Evolutionary conservation across 1,140 invertebrate genomes (phyloP).

Genomic region (Bursaphelenchus mucronatus): DNA sequence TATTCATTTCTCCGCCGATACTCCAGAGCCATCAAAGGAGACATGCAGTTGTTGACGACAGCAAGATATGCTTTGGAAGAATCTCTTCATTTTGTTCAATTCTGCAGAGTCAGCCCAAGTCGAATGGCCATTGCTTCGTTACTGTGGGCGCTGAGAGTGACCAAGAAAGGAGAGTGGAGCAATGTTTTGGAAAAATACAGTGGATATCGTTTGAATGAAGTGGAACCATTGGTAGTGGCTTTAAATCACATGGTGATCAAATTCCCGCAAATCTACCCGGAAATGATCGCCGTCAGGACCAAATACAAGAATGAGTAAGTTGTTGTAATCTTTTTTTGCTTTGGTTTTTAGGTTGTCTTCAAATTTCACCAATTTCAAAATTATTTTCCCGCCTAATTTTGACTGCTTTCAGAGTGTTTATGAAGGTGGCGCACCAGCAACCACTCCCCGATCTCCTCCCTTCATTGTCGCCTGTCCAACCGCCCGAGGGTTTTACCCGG

Average conservation of each 20-base stretch:
- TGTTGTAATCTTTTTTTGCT: constrained; percentile 1
- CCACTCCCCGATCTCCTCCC: constrained; percentile 1
- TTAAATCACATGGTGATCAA: constrained; percentile 72
- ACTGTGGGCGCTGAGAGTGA: constrained; percentile 79
- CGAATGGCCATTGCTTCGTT: constrained; percentile 80
- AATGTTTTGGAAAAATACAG: constrained; percentile 78
- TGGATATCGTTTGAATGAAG: constrained; percentile 73
- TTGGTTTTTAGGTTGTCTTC: too few relatives aligned
- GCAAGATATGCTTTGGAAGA: constrained; percentile 87
- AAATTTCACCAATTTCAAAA: neutral
- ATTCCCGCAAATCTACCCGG: constrained; percentile 71
- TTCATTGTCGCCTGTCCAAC: neutral
- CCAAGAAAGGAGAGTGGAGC: constrained; percentile 67
- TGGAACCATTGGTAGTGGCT: constrained; percentile 70
- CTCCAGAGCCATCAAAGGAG: constrained; percentile 73
- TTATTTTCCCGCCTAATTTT: neutral
- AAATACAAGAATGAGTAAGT: constrained; percentile 82
- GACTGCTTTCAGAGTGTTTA: constrained; percentile 72
- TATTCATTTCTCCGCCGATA: constrained; percentile 92
- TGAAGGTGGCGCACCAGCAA: constrained; percentile 64
- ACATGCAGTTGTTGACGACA: constrained; percentile 85
- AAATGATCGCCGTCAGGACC: constrained; percentile 76
- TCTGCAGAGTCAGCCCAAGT: constrained; percentile 75
- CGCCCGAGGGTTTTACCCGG: neutral
- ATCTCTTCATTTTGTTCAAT: constrained; percentile 83